Evolutionary conservation across 1,140 invertebrate species (phyloP).

Genomic region (Chironomus striatipennis): DNA sequence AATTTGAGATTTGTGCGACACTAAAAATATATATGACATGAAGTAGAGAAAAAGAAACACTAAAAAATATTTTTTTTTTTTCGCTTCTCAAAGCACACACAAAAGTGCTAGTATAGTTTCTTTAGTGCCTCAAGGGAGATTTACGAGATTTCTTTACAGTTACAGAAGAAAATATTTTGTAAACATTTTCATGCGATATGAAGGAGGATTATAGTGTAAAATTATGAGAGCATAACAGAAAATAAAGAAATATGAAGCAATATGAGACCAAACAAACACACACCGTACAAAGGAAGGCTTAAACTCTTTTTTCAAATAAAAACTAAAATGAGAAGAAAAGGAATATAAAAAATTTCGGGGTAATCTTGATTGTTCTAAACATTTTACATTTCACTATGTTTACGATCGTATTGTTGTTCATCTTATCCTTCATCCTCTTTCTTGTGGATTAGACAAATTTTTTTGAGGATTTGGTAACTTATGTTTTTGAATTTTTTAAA

Average conservation of each 20-base stretch:
- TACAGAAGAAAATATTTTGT: constrained; percentile 8
- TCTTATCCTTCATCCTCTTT: no score
- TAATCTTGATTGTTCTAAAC: no score
- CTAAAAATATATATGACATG: not conserved
- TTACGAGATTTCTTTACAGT: not conserved
- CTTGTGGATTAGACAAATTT: no score
- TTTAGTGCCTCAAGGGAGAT: constrained; percentile 1
- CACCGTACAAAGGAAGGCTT: not conserved
- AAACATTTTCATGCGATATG: constrained; percentile 13
- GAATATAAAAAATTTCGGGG: no score
- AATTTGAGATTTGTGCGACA: constrained; percentile 12
- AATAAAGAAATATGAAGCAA: not conserved
- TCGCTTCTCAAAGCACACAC: not conserved
- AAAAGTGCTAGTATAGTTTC: not conserved
- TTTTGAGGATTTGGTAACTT: no score
- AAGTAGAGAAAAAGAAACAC: not conserved
- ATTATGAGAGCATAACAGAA: constrained; percentile 12
- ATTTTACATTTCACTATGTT: no score
- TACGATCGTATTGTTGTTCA: no score
- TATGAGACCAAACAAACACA: no score
- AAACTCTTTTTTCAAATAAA: not conserved
- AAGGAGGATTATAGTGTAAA: constrained; percentile 3
- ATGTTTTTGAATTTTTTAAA: no score
- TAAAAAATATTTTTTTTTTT: not conserved
- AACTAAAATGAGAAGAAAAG: no score